Conservation (phyloP, 2,797 vertebrate genomes). For the Hybognathus amarus region DNA sequence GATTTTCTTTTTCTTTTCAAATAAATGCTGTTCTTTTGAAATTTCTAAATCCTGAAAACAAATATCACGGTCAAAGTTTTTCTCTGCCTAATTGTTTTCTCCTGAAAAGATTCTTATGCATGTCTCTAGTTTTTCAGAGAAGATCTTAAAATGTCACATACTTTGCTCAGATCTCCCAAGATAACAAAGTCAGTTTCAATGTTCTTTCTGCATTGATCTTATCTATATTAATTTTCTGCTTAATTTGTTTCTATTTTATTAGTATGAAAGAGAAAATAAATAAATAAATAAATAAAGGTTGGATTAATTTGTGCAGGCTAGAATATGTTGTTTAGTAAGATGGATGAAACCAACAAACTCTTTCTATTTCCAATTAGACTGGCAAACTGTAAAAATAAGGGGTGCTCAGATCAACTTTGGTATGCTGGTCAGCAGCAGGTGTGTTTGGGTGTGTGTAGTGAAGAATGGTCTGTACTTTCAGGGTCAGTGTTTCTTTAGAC, state of each 20-base stretch:
- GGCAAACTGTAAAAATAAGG: not conserved
- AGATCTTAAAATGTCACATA: not conserved
- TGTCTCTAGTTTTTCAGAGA: not conserved
- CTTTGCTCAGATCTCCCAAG: not conserved
- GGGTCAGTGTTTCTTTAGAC: constrained; percentile 51
- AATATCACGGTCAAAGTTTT: not conserved
- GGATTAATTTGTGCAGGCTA: not conserved
- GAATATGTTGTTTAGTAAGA: not conserved
- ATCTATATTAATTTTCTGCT: not conserved
- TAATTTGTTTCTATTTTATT: too few relatives aligned
- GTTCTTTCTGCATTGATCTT: not conserved
- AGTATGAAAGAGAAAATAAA: too few relatives aligned
- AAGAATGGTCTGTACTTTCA: constrained; percentile 59
- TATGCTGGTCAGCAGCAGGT: constrained; percentile 50
- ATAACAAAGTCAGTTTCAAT: not conserved
- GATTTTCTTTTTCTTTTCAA: not conserved
- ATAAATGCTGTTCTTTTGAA: not conserved
- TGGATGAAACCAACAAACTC: not conserved
- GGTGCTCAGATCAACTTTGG: constrained; percentile 14
- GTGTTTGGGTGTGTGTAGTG: constrained; percentile 58
- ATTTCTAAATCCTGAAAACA: not conserved
- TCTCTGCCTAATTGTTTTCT: not conserved
- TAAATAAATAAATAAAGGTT: not conserved
- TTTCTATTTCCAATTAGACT: not conserved
- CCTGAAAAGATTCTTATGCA: not conserved